Conservation (phyloP, 2,888 invertebrate genomes). For the Eupithecia centaureata region DNA sequence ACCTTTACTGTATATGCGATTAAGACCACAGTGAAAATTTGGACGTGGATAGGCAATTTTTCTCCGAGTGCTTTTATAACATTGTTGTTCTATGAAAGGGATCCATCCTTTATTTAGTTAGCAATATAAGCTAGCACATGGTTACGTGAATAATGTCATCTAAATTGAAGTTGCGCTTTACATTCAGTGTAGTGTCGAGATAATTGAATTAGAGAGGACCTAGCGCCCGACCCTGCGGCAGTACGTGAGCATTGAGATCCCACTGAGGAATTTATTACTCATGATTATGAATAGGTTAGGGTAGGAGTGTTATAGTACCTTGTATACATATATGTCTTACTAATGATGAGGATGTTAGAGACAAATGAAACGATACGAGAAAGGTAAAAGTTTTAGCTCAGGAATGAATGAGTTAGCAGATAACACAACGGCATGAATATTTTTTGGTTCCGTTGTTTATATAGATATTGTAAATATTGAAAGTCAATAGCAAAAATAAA, state of each 20-base stretch:
- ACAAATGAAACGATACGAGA: background rate
- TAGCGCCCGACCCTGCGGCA: slow-evolving; percentile 51
- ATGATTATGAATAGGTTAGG: background rate
- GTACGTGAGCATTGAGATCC: slow-evolving; percentile 40
- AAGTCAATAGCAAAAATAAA: background rate
- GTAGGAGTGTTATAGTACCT: too few relatives aligned
- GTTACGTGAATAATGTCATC: slow-evolving; percentile 45
- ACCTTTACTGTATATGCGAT: background rate
- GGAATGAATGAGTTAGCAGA: background rate
- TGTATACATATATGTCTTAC: too few relatives aligned
- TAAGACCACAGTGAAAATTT: background rate
- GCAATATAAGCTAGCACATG: background rate
- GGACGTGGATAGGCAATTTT: slow-evolving; percentile 1
- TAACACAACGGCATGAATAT: background rate
- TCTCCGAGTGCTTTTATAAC: background rate
- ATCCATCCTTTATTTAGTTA: background rate
- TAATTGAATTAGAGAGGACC: slow-evolving; percentile 65
- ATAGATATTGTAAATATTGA: background rate
- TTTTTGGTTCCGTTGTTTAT: background rate
- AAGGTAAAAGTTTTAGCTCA: background rate
- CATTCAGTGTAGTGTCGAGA: slow-evolving; percentile 50
- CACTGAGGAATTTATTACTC: slow-evolving; percentile 4
- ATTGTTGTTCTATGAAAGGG: background rate
- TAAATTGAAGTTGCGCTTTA: slow-evolving; percentile 54
- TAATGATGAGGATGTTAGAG: background rate